A percentile compares a stretch with the other conserved stretches of the same genome.
Conservation (phyloP, 2,797 vertebrate genomes). For the Pseudochirops cupreus region DNA sequence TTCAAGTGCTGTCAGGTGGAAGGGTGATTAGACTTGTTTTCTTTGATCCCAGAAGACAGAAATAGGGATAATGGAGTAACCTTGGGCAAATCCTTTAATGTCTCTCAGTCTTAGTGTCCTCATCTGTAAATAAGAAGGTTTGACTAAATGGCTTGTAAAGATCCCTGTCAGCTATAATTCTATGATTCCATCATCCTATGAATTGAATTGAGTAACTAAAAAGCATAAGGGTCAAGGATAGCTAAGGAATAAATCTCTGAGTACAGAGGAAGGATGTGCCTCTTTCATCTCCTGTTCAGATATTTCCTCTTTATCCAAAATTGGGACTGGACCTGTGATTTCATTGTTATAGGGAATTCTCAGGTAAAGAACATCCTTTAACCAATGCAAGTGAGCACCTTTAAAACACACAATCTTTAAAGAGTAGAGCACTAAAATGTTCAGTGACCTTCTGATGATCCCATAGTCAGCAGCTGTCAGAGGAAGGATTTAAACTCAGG, state of each 20-base stretch:
- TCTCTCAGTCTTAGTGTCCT: neutral
- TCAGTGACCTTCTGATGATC: neutral
- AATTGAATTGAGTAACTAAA: neutral
- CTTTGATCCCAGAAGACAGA: no score
- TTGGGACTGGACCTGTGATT: neutral
- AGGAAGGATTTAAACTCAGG: neutral
- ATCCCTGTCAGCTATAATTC: neutral
- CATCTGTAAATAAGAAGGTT: neutral
- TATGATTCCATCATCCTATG: neutral
- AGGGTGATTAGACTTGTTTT: neutral
- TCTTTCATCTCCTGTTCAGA: neutral
- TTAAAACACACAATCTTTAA: neutral
- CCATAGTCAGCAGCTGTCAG: neutral
- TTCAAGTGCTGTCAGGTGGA: neutral
- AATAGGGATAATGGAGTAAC: neutral
- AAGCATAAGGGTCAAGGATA: neutral
- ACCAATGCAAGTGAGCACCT: neutral
- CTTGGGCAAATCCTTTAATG: neutral
- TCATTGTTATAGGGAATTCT: neutral
- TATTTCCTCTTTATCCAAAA: neutral
- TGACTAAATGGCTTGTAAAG: neutral
- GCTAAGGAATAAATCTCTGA: neutral
- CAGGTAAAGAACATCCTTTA: neutral
- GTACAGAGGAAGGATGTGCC: neutral
- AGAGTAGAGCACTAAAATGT: neutral